These are phyloP conservation scores for Plecturocebus donacophilus DNA, from an alignment of 2,113 vertebrate genomes.

Conservation along the genomic window DNA sequence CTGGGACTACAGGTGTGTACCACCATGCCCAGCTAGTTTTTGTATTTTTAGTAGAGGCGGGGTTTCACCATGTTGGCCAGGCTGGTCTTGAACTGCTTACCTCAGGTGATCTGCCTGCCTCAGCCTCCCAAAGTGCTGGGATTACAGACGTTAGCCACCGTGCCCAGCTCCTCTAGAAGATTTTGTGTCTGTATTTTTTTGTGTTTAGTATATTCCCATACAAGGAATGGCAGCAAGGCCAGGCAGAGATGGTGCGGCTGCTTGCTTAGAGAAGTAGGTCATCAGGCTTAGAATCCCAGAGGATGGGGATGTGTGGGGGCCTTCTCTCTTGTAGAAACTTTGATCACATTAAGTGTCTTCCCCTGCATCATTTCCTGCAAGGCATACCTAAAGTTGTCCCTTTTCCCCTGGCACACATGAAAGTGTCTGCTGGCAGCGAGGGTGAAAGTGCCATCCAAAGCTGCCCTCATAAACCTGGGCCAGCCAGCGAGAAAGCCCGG, in stretches of 20 bases:
- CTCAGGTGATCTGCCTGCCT: no score
- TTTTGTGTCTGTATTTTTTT: not conserved
- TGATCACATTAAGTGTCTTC: not conserved
- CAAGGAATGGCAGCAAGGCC: not conserved
- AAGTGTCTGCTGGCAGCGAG: not conserved
- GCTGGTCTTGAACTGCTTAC: no score
- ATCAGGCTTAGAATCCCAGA: not conserved
- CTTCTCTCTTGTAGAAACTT: not conserved
- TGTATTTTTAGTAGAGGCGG: no score
- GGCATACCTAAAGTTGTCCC: not conserved
- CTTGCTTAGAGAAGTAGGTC: not conserved
- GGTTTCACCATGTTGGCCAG: no score
- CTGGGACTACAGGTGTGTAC: no score
- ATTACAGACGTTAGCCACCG: no score
- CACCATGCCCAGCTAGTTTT: not conserved
- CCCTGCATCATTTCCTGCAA: not conserved
- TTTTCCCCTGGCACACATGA: not conserved
- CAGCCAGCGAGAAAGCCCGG: not conserved
- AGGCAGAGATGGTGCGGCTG: not conserved
- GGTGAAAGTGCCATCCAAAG: not conserved
- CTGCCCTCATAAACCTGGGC: not conserved
- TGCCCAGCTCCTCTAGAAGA: not conserved
- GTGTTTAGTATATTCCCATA: not conserved
- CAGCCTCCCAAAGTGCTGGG: no score
- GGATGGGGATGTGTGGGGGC: not conserved